Percentiles rank a stretch among this genome's conserved stretches.
These are phyloP conservation scores for Lagodon rhomboides DNA, from an alignment of 2,797 vertebrate genomes.

Conservation along the genomic window DNA sequence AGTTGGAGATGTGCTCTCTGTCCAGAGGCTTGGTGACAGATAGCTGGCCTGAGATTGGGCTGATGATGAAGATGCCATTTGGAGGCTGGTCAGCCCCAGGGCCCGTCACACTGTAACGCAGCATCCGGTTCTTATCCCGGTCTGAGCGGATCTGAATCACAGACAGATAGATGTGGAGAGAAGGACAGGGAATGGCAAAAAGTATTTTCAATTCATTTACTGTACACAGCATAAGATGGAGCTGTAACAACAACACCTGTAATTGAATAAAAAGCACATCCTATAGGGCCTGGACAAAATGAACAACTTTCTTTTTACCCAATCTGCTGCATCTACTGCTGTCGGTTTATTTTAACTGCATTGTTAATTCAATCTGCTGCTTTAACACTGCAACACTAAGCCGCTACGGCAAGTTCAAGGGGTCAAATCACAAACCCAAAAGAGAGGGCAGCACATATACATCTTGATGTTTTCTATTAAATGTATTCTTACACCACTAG, in stretches of 20 bases:
- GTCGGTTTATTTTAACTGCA: conserved; percentile 14
- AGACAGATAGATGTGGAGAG: not conserved
- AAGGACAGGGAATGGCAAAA: not conserved
- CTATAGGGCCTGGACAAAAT: not conserved
- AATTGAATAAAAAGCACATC: not conserved
- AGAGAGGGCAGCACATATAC: too few species aligned
- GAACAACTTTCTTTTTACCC: not conserved
- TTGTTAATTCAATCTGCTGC: too few species aligned
- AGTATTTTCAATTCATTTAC: not conserved
- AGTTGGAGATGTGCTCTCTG: conserved; percentile 94
- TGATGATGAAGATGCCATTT: conserved; percentile 96
- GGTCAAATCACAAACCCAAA: too few species aligned
- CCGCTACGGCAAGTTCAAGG: too few species aligned
- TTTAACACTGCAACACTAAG: too few species aligned
- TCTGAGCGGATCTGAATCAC: conserved; percentile 92
- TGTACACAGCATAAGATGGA: not conserved
- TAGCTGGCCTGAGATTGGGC: conserved; percentile 95
- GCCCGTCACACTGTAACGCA: conserved; percentile 96
- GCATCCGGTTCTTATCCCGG: conserved; percentile 93
- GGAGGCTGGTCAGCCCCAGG: conserved; percentile 97
- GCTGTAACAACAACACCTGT: not conserved
- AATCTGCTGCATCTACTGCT: not conserved
- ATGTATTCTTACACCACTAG: too few species aligned
- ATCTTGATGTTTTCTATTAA: too few species aligned
- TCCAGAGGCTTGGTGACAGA: conserved; percentile 96